Evolutionary conservation across 2,888 invertebrate species (phyloP), one percentile per base, ranked within the genome.

Genomic region (Thysanoteuthis rhombus): DNA sequence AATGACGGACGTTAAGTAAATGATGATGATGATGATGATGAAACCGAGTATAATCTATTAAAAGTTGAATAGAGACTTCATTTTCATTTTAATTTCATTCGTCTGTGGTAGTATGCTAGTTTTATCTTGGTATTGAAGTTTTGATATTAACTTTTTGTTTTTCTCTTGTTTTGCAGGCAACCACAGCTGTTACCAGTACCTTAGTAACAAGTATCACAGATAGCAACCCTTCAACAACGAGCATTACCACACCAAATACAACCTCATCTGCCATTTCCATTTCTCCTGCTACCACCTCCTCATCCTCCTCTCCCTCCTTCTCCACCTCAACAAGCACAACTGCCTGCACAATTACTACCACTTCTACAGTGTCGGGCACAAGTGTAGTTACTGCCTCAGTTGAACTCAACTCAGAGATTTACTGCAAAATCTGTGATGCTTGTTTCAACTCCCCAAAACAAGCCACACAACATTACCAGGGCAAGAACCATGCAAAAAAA

Each of bases 391-490:
- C 90, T 39, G 38, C 42, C 16, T 3, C 42, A 42, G 32, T 19
- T 40, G 92, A 93, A 47, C 42, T 93, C 39, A 94, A 90, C n/a
- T 89, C 94, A 8, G 95, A 95, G 92, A 94, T 95, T 52, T 95
- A 95, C 94, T 98, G 98, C 95, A 97, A 97, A 19, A 95, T 97
- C 0, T 98, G 98, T 95, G 97, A 98, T 95, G 95, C 98, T 47
- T 97, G 97, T 8, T 97, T 98, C 93, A 98, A 98, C 25, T 98
- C 98, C 0, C 96, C 97, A 93, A 97, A 97, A 40, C 98, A 98
- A 95, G 98, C 98, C 0, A 97, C 97, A 90, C 98, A 98, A 94
- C 98, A 98, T 96, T 98, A 97, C 95, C 97, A 97, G 95, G 98
- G 98, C 0, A 97, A 97, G 94, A 98, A 97, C 95, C 98, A 98